Conservation (phyloP, 2,888 invertebrate genomes). For the Cephus pygmeus region DNA sequence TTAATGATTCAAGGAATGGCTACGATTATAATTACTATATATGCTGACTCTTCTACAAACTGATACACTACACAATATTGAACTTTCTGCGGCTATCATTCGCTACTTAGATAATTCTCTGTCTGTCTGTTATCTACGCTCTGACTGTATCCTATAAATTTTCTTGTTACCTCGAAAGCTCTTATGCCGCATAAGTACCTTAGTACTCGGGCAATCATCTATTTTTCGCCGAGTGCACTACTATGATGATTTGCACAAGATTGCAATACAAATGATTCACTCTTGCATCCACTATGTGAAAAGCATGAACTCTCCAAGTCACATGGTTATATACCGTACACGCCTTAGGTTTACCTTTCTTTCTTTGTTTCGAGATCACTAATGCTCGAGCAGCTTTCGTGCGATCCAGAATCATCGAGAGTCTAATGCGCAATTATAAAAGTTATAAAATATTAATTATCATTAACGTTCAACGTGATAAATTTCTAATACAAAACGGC, state of each 20-base stretch:
- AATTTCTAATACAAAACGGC: no score
- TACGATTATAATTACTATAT: no score
- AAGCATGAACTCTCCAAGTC: constrained; percentile 3
- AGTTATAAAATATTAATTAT: background rate
- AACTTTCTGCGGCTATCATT: no score
- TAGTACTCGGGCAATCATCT: background rate
- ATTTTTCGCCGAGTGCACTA: constrained; percentile 7
- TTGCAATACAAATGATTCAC: background rate
- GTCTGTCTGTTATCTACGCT: background rate
- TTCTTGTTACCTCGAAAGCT: constrained; percentile 6
- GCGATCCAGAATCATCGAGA: constrained; percentile 48
- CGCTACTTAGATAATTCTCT: no score
- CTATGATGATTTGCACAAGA: constrained; percentile 4
- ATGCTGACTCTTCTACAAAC: no score
- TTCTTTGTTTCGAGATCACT: constrained; percentile 5
- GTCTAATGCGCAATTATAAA: no score
- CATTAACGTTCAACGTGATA: constrained; percentile 7
- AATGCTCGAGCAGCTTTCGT: constrained; percentile 41
- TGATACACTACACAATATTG: no score
- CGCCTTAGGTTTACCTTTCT: background rate
- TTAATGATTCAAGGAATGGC: no score
- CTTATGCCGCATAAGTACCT: background rate
- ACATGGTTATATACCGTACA: constrained; percentile 1
- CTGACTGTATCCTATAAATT: constrained; percentile 5
- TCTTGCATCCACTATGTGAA: background rate